These are phyloP conservation scores for Fratercula arctica DNA, from an alignment of 2,797 vertebrate genomes.

Conservation along the genomic window DNA sequence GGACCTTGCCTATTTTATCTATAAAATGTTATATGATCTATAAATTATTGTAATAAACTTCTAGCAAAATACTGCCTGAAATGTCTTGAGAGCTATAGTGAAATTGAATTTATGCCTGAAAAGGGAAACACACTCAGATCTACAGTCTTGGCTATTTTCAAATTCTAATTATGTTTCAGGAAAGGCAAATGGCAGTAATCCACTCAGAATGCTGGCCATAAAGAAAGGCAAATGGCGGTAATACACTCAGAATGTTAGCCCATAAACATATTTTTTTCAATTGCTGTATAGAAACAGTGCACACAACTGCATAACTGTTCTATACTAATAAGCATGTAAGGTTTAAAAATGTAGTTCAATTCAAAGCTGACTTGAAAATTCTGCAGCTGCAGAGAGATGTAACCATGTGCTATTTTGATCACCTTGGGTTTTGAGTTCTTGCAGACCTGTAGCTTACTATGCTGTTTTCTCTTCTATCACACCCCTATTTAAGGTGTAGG, in stretches of 20 bases:
- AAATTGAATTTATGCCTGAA: not conserved
- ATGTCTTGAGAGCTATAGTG: not conserved
- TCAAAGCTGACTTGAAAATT: not conserved
- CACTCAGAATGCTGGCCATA: not conserved
- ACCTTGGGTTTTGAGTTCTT: not conserved
- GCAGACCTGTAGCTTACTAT: not conserved
- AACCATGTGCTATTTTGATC: not conserved
- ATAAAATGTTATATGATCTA: not conserved
- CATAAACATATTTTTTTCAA: not conserved
- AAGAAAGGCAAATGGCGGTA: not conserved
- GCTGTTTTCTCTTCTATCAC: not conserved
- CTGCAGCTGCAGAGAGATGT: not conserved
- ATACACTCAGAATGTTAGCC: not conserved
- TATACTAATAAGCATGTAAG: not conserved
- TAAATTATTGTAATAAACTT: not conserved
- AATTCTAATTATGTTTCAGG: not conserved
- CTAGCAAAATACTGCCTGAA: not conserved
- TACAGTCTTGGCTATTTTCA: not conserved
- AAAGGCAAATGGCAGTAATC: not conserved
- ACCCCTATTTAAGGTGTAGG: not conserved
- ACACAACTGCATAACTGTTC: not conserved
- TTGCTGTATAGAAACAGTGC: not conserved
- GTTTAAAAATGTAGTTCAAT: not conserved
- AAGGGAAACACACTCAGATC: not conserved
- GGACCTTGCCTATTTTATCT: not conserved